Conservation (phyloP, 2,113 vertebrate genomes). For the Aix galericulata region DNA sequence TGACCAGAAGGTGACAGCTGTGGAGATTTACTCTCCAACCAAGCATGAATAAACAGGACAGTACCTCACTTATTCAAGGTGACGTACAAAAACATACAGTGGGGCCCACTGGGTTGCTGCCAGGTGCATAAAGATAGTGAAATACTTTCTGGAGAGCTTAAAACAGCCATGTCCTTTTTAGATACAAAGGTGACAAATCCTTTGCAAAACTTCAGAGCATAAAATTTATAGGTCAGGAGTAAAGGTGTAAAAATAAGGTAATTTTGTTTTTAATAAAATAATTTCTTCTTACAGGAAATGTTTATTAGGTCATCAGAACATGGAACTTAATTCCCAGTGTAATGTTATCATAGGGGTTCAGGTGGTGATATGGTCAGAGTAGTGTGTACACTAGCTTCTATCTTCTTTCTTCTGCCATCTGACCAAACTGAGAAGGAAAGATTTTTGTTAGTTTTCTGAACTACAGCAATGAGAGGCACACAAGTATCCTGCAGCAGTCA, state of each 20-base stretch:
- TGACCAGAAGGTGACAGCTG: not conserved
- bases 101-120: not conserved
- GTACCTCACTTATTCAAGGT: slow-evolving; percentile 8
- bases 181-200: not conserved
- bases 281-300: not conserved
- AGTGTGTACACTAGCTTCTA: not conserved
- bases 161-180: not conserved
- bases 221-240: not conserved
- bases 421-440: not conserved
- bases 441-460: not conserved
- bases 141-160: not conserved
- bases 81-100: not conserved
- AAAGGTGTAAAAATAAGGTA: not conserved
- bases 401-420: not conserved
- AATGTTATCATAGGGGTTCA: not conserved
- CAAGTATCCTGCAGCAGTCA: not conserved
- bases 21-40: not conserved
- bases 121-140: not conserved
- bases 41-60: not conserved
- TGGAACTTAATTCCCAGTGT: not conserved
- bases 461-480: not conserved
- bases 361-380: fast-evolving
- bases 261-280: not conserved
- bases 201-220: not conserved
- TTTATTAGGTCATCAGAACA: not conserved